phyloP scores from a whole-genome alignment of 35 echinoderm and acorn worm genomes.

The Apostichopus californicus region DNA sequence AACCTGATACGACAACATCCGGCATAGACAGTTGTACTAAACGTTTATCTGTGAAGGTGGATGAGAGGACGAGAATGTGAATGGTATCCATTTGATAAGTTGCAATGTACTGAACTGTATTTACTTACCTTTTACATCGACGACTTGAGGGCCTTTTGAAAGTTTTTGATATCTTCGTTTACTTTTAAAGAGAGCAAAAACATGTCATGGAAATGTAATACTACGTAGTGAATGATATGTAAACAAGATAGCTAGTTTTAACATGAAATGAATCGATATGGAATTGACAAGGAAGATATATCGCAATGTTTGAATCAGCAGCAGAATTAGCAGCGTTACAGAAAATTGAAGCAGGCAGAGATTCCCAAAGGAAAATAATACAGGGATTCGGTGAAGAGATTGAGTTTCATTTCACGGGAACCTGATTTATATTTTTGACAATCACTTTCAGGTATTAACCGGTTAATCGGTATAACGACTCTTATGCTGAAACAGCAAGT shows the following conservation, averaged over 20 bases:
- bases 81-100: not conserved
- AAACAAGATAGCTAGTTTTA: not conserved
- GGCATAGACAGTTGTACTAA: too few species aligned
- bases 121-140: conserved; percentile 35
- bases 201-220: not conserved
- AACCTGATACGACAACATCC: too few species aligned
- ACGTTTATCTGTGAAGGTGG: too few species aligned
- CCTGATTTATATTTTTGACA: too few species aligned
- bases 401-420: too few species aligned
- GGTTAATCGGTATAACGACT: too few species aligned
- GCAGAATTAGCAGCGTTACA: not conserved
- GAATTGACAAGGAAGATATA: too few species aligned
- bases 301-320: too few species aligned
- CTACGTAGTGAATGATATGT: not conserved
- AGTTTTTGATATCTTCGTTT: conserved; percentile 26
- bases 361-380: not conserved
- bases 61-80: too few species aligned
- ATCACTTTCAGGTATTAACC: too few species aligned
- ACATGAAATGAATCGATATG: too few species aligned
- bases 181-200: not conserved
- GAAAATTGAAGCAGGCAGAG: not conserved
- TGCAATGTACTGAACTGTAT: not conserved
- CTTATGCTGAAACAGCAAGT: too few species aligned
- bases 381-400: not conserved
- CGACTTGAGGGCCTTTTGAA: not conserved